These are phyloP conservation scores for Hemiprocne comata DNA, from an alignment of 2,113 vertebrate genomes.

Conservation along the genomic window DNA sequence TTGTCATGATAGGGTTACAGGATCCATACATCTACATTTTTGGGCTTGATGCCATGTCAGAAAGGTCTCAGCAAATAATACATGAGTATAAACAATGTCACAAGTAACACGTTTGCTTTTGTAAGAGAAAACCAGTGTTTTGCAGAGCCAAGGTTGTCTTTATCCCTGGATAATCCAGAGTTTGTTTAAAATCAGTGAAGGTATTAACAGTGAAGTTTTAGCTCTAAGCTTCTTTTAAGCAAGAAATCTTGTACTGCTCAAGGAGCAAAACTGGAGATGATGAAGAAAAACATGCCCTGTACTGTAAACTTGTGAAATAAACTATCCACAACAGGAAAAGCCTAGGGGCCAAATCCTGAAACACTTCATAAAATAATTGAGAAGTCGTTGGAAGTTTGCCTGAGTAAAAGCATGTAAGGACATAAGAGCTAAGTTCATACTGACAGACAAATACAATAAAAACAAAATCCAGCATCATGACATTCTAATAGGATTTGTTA, in stretches of 20 bases:
- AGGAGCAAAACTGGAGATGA: not conserved
- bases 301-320: conserved; percentile 15
- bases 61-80: not conserved
- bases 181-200: not conserved
- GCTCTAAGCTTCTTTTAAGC: not conserved
- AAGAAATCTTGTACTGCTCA: not conserved
- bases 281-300: not conserved
- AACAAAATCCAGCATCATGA: not conserved
- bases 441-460: conserved; percentile 18
- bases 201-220: not conserved
- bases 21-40: not conserved
- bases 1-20: not conserved
- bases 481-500: conserved; percentile 32
- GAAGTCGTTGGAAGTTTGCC: not conserved
- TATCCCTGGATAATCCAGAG: not conserved
- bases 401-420: not conserved
- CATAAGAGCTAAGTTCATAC: conserved; percentile 2
- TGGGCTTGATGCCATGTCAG: not conserved
- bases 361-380: not conserved
- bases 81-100: not conserved
- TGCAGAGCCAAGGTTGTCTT: not conserved
- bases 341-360: not conserved
- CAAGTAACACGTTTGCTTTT: not conserved
- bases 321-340: not conserved
- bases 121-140: not conserved